phyloP scores from a whole-genome alignment of 2,888 invertebrate species.

The Drosophila austrosaltans region DNA sequence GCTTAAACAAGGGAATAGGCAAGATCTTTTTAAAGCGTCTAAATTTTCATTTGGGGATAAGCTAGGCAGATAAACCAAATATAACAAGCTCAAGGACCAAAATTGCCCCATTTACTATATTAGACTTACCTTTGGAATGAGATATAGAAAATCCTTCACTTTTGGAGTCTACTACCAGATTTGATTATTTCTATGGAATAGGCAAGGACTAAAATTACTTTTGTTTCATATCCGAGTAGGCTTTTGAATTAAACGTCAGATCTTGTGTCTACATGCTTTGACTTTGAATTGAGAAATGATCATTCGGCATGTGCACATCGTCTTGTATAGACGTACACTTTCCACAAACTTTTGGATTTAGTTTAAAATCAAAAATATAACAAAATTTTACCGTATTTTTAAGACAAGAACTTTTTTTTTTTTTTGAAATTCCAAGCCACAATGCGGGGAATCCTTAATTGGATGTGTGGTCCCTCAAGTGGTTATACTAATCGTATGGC shows the following conservation, averaged over 20 bases:
- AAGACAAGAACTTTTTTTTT: neutral
- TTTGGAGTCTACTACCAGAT: too few relatives aligned
- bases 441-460: slow-evolving; percentile 32
- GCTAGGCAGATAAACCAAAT: too few relatives aligned
- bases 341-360: neutral
- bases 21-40: too few relatives aligned
- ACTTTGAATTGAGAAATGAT: neutral
- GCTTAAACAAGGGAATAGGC: too few relatives aligned
- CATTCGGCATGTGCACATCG: slow-evolving; percentile 14
- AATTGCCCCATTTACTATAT: too few relatives aligned
- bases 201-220: neutral
- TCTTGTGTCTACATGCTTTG: neutral
- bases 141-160: too few relatives aligned
- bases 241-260: neutral
- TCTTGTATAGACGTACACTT: slow-evolving; percentile 8
- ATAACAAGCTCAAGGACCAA: too few relatives aligned
- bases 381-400: slow-evolving; percentile 1
- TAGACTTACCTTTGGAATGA: too few relatives aligned
- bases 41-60: too few relatives aligned
- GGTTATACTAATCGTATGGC: slow-evolving; percentile 35
- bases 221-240: slow-evolving; percentile 8
- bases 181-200: too few relatives aligned
- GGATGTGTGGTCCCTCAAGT: neutral
- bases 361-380: neutral
- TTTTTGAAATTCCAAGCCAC: neutral